Conservation (phyloP, 2,113 vertebrate genomes). For the Circaetus cinerascens region DNA sequence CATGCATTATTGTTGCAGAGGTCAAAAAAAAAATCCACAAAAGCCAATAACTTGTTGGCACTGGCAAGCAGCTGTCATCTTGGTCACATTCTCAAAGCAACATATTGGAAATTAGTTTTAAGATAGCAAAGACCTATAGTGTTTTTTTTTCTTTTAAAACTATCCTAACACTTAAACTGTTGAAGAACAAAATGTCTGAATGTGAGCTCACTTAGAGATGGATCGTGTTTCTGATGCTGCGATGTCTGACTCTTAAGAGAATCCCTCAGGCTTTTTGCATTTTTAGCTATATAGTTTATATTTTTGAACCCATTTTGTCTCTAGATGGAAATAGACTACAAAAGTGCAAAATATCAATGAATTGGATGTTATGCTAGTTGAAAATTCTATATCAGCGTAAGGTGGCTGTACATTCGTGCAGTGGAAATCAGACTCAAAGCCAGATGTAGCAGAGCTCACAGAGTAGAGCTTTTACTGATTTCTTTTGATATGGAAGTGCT, state of each 20-base stretch:
- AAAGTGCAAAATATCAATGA: not conserved
- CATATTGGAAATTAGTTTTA: not conserved
- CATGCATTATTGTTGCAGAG: not conserved
- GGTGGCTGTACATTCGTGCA: not conserved
- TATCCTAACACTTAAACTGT: not conserved
- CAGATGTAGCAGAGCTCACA: not conserved
- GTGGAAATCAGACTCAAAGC: not conserved
- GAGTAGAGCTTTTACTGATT: not conserved
- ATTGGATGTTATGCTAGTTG: not conserved
- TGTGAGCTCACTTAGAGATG: not conserved
- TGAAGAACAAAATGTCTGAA: not conserved
- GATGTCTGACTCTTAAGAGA: not conserved
- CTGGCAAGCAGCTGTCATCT: not conserved
- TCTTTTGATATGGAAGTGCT: not conserved
- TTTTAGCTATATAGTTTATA: not conserved
- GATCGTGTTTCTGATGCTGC: not conserved
- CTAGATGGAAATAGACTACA: not conserved
- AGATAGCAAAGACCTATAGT: not conserved
- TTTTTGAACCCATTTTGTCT: not conserved
- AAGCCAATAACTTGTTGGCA: not conserved
- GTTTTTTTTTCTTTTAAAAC: not conserved
- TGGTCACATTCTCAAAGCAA: not conserved
- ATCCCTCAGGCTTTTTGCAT: not conserved
- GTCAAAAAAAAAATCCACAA: conserved; percentile 14
- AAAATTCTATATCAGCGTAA: not conserved